Evolutionary conservation across 1,140 invertebrate species (phyloP).

Genomic region (Drosophila prosaltans): DNA sequence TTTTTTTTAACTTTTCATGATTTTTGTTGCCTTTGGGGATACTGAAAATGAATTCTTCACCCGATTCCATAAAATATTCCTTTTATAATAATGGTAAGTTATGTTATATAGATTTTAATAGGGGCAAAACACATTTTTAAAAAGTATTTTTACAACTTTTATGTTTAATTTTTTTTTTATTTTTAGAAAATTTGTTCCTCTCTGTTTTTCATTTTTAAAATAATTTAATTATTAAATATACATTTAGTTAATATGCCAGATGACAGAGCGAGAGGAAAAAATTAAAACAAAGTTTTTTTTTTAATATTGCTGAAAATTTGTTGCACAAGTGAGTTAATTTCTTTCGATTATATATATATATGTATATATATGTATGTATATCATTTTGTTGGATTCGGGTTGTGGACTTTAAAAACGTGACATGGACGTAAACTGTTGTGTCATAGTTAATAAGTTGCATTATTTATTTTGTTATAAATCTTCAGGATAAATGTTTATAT

Average conservation of each 20-base stretch:
- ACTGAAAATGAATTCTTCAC: too few relatives aligned
- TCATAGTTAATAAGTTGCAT: conserved; percentile 8
- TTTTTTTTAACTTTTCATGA: too few relatives aligned
- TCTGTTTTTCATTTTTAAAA: conserved; percentile 48
- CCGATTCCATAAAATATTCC: too few relatives aligned
- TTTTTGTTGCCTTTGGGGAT: too few relatives aligned
- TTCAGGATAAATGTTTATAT: conserved; percentile 21
- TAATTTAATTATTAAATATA: conserved; percentile 77
- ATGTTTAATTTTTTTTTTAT: conserved; percentile 2
- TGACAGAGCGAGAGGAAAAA: conserved; percentile 37
- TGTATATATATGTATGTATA: too few relatives aligned
- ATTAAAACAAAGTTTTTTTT: not conserved
- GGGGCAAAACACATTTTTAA: not conserved
- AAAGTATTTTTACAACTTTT: conserved; percentile 6
- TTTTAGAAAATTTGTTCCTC: not conserved
- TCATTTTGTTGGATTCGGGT: not conserved
- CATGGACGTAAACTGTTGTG: conserved; percentile 16
- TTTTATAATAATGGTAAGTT: not conserved
- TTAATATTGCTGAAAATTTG: conserved; percentile 3
- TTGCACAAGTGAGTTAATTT: conserved; percentile 17
- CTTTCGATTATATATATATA: conserved; percentile 5
- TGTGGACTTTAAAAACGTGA: conserved; percentile 39
- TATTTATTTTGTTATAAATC: not conserved
- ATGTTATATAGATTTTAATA: not conserved
- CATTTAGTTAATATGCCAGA: conserved; percentile 69